These are phyloP conservation scores for Drosophila carrolli DNA, from an alignment of 1,140 invertebrate species.

Conservation along the genomic window DNA sequence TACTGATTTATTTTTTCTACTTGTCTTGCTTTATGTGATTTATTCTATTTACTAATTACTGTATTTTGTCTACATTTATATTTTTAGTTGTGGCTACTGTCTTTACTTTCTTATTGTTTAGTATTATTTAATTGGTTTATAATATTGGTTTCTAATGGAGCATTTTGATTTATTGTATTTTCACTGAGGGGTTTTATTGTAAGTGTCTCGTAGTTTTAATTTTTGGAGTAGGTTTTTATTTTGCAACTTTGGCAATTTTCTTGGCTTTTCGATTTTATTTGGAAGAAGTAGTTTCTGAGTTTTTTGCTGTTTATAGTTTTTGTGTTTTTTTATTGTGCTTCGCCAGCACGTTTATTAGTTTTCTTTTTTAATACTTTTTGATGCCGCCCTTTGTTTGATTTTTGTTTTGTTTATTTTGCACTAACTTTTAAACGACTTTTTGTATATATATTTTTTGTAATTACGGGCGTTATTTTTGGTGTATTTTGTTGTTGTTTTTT, in stretches of 20 bases:
- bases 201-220: neutral
- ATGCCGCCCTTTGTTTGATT: conserved; percentile 10
- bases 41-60: neutral
- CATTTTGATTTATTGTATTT: conserved; percentile 6
- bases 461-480: conserved; percentile 3
- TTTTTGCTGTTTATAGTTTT: neutral
- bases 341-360: neutral
- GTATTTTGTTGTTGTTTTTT: conserved; percentile 20
- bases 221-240: neutral
- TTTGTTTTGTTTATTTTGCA: conserved; percentile 13
- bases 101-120: conserved; percentile 1
- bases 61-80: neutral
- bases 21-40: neutral
- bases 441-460: neutral
- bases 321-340: neutral
- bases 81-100: neutral
- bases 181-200: conserved; percentile 5
- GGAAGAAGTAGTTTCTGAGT: neutral
- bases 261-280: neutral
- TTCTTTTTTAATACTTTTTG: neutral
- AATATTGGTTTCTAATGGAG: neutral
- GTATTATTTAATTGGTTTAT: no score
- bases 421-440: conserved; percentile 10
- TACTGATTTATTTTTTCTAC: neutral
- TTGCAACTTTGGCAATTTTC: conserved; percentile 10